These are phyloP conservation scores for Sarcophaga subvicina DNA, from an alignment of 2,888 invertebrate genomes.

Conservation along the genomic window DNA sequence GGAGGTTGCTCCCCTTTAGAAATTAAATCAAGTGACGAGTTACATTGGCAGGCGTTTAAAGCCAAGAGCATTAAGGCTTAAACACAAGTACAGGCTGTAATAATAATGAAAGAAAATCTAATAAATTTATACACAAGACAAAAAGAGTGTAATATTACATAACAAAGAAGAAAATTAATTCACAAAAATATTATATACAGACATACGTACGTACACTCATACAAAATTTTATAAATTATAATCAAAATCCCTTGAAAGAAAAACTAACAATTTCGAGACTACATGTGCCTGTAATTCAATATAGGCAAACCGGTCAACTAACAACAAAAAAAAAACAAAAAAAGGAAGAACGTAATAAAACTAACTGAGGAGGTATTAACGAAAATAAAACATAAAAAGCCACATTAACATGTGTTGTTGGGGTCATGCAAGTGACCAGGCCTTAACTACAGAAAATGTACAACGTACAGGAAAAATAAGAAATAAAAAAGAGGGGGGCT, in stretches of 20 bases:
- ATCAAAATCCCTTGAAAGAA: conserved; percentile 30
- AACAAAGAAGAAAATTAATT: conserved; percentile 47
- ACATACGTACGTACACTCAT: not conserved
- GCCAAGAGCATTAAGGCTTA: too few relatives aligned
- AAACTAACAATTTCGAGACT: not conserved
- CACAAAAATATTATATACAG: conserved; percentile 3
- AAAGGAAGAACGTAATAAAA: too few relatives aligned
- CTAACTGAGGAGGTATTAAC: too few relatives aligned
- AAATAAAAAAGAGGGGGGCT: conserved; percentile 27
- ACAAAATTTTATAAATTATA: conserved; percentile 27
- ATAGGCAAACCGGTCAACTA: not conserved
- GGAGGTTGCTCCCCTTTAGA: too few relatives aligned
- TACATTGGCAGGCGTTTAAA: too few relatives aligned
- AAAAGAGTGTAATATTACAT: conserved; percentile 41
- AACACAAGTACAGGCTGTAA: not conserved
- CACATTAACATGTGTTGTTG: too few relatives aligned
- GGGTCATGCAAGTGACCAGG: not conserved
- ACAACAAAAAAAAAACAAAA: too few relatives aligned
- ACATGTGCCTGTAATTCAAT: too few relatives aligned
- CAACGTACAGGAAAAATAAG: not conserved
- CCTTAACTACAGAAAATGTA: conserved; percentile 10
- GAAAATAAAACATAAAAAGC: too few relatives aligned
- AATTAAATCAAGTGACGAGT: not conserved
- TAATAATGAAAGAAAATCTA: conserved; percentile 27
- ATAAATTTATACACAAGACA: conserved; percentile 40